Conservation (phyloP, 1,140 invertebrate genomes). For the Druon quercuslanigerum region DNA sequence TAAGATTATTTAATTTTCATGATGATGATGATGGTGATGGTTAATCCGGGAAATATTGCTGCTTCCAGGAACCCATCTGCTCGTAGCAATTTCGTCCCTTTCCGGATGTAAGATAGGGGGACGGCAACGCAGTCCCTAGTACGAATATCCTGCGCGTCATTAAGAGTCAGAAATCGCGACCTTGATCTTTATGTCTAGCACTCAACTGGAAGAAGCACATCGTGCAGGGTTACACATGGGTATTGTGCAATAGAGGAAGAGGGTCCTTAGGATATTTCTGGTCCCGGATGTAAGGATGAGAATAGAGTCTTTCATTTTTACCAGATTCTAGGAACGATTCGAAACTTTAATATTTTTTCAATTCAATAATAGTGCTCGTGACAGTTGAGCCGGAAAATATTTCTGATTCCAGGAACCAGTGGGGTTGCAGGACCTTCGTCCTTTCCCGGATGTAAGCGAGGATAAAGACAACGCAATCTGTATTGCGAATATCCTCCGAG, state of each 20-base stretch:
- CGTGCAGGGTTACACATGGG: background rate
- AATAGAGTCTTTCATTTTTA: background rate
- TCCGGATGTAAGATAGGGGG: background rate
- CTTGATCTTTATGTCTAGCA: background rate
- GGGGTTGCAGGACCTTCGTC: background rate
- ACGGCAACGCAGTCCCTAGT: background rate
- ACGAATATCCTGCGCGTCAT: conserved; percentile 1
- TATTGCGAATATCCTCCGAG: background rate
- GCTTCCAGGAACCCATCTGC: background rate
- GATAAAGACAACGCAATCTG: background rate
- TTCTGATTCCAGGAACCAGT: background rate
- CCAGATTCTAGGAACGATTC: background rate
- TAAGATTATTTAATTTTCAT: background rate
- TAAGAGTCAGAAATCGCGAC: background rate
- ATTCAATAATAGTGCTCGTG: background rate
- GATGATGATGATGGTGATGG: background rate
- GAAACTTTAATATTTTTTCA: background rate
- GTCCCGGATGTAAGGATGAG: too few relatives aligned
- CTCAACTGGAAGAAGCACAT: background rate
- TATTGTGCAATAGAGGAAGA: background rate
- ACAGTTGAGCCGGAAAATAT: background rate
- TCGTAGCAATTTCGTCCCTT: background rate
- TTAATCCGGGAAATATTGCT: background rate
- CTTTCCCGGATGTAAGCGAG: background rate
- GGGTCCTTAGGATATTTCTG: too few relatives aligned